Percentiles rank a stretch among this genome's conserved stretches.
Conservation (phyloP, 2,113 vertebrate species). For the Lophotis ruficrista region DNA sequence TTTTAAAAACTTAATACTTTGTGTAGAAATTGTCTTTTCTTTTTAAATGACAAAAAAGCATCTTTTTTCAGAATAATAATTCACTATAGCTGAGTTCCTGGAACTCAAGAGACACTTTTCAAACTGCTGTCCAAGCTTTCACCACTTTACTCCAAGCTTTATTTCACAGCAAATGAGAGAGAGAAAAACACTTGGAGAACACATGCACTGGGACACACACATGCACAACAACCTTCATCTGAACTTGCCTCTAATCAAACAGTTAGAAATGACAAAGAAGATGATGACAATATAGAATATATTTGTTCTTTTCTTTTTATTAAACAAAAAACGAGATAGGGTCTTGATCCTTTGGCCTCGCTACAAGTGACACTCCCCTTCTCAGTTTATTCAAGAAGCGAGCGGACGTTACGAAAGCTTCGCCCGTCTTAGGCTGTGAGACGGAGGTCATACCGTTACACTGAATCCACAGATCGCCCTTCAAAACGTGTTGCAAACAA, state of each 20-base stretch:
- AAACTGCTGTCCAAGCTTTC: background rate
- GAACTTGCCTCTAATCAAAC: conserved; percentile 18
- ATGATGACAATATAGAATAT: background rate
- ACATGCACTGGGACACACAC: background rate
- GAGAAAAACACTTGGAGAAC: background rate
- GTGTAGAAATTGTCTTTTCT: background rate
- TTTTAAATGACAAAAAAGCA: background rate
- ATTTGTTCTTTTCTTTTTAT: background rate
- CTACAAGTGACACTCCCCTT: background rate
- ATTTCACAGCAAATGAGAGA: background rate
- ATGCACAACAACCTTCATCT: background rate
- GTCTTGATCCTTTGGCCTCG: background rate
- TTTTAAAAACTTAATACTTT: background rate
- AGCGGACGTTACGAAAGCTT: background rate
- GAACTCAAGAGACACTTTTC: background rate
- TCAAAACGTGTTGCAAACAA: background rate
- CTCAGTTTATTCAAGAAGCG: background rate
- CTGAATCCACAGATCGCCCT: background rate
- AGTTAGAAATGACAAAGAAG: background rate
- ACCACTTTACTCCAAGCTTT: background rate
- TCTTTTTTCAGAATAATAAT: background rate
- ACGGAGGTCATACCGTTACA: background rate
- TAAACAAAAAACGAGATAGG: background rate
- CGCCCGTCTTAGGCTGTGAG: background rate
- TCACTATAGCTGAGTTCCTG: background rate